Base-by-base conservation (phyloP, 2,888 invertebrate genomes). In the Eilema griseolum region DNA sequence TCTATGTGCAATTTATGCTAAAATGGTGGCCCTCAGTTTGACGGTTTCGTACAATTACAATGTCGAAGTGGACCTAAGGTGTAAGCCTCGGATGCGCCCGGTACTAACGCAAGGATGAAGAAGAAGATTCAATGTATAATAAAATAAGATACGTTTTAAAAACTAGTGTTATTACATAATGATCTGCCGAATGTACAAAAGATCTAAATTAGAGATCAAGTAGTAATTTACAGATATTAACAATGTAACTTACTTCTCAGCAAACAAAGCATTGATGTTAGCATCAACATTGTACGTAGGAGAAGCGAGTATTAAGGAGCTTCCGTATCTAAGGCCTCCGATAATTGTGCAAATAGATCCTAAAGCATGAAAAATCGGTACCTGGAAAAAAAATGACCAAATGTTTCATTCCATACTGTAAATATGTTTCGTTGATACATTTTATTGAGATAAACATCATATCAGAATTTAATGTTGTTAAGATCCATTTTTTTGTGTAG, bases 351-450 rank as follows among this genome's bases (percentile, higher is more conserved):
- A 91, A 1, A 97, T 95, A 62, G 97, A 97, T 0, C 98, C 98
- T 86, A 98, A 97, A 16, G 97, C 98, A 88, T 99, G 99, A 89
- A 98, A 98, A 59, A 98, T 93, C 0, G 98, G 98, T 0, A 97
- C 97, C 95, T 95, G 82, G 0, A 82, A 72, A 59, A 28, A 31
- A 65, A 31, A 41, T 33, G 7, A 1, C 16, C 2, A 41, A 41
- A 41, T 41, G 4, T 41, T 41, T 41, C 0, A 4, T 4, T 16
- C 16, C 2, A 5, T 41, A 41, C 8, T n/a, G n/a, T n/a, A n/a
- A 33, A 33, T 7, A 33, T 4, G 28, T 28, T 28, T 28, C 28
- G 28, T 3, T 4, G 28, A 28, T 28, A 28, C 28, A 4, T 28
- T 28, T 28, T 28, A 5, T 28, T 5, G 5, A 28, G 5, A n/a